Conservation (phyloP, 1,140 invertebrate species). For the Mylabris phalerata region DNA sequence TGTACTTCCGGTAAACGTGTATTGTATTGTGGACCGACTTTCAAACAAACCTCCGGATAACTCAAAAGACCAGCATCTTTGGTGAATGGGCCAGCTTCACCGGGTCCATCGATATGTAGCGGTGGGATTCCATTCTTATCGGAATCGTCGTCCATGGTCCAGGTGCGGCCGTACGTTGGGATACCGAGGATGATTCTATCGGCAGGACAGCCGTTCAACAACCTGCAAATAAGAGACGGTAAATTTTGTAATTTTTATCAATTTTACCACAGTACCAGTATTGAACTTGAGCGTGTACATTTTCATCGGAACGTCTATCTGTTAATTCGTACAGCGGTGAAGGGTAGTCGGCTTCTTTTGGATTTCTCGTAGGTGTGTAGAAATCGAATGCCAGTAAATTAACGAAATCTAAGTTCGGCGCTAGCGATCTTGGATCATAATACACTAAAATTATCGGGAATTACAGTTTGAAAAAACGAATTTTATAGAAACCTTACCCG, state of each 20-base stretch:
- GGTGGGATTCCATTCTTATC: constrained; percentile 70
- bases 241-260: background rate
- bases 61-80: constrained; percentile 66
- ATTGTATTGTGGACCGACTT: constrained; percentile 38
- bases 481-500: constrained; percentile 46
- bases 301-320: constrained; percentile 58
- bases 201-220: constrained; percentile 56
- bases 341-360: constrained; percentile 67
- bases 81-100: constrained; percentile 61
- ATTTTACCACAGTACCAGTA: constrained; percentile 48
- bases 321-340: constrained; percentile 65
- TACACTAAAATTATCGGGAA: constrained; percentile 51
- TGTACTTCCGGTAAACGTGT: constrained; percentile 49
- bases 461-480: background rate
- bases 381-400: constrained; percentile 76
- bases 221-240: constrained; percentile 42
- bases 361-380: constrained; percentile 63
- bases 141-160: constrained; percentile 67
- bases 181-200: constrained; percentile 80
- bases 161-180: constrained; percentile 74
- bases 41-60: constrained; percentile 69
- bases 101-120: constrained; percentile 55
- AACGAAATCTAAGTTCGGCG: constrained; percentile 69
- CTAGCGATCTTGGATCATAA: constrained; percentile 66
- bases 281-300: constrained; percentile 55